Evolutionary conservation across 1,140 invertebrate genomes (phyloP).

Genomic region (Camponotus pennsylvanicus): DNA sequence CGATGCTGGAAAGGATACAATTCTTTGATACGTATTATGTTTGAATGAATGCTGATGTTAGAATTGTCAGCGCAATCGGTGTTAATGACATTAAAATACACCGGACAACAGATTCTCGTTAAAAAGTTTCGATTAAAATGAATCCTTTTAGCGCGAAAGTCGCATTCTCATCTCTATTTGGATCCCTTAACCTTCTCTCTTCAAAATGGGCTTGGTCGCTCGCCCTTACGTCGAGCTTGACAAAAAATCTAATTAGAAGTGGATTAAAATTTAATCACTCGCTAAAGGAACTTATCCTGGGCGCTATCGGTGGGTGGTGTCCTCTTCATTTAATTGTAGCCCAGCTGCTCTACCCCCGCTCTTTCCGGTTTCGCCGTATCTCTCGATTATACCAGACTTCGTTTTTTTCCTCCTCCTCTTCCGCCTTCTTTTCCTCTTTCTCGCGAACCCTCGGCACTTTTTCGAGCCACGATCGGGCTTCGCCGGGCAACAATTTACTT

Average conservation of each 20-base stretch:
- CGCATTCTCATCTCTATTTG: conserved; percentile 19
- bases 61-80: conserved; percentile 19
- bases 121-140: conserved; percentile 83
- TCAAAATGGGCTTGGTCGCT: conserved; percentile 46
- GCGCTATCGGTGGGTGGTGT: conserved; percentile 77
- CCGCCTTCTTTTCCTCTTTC: conserved; percentile 1
- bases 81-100: conserved; percentile 80
- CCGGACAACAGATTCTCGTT: conserved; percentile 80
- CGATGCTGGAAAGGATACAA: conserved; percentile 18
- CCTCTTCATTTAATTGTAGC: conserved; percentile 80
- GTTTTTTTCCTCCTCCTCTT: conserved; percentile 24
- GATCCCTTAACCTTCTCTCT: conserved; percentile 36
- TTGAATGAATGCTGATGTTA: neutral
- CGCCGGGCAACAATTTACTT: conserved; percentile 72
- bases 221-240: conserved; percentile 70
- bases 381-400: conserved; percentile 49
- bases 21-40: conserved; percentile 13
- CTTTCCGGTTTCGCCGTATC: conserved; percentile 53
- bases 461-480: conserved; percentile 58
- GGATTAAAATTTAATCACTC: conserved; percentile 84
- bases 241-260: conserved; percentile 83
- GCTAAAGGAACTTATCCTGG: conserved; percentile 79
- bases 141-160: conserved; percentile 76
- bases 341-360: conserved; percentile 45
- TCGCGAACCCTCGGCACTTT: conserved; percentile 40